phyloP scores from a whole-genome alignment of 30 jellyfish, hydroid and myxozoan species.

The Turritopsis dohrnii region DNA sequence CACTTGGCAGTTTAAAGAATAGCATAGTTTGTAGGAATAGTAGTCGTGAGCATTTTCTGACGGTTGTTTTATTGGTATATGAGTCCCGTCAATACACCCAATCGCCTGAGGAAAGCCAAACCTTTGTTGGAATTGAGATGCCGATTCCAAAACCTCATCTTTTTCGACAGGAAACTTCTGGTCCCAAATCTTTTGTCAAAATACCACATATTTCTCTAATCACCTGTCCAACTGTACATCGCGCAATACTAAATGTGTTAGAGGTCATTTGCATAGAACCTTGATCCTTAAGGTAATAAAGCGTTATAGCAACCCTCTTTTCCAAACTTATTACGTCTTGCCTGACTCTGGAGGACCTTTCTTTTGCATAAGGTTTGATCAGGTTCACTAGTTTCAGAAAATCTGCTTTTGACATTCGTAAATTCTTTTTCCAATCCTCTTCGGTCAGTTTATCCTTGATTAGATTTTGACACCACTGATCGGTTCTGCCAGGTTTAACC shows the following conservation, averaged over 20 bases:
- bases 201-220: neutral
- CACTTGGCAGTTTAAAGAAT: neutral
- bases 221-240: neutral
- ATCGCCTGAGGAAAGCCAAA: constrained; percentile 33
- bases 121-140: constrained; percentile 10
- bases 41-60: neutral
- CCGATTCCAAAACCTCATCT: constrained; percentile 38
- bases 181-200: neutral
- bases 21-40: neutral
- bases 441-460: neutral
- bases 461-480: neutral
- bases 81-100: neutral
- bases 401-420: neutral
- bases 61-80: neutral
- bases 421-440: neutral
- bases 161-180: constrained; percentile 23
- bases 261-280: neutral
- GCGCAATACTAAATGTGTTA: neutral
- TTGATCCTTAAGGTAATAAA: neutral
- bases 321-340: constrained; percentile 2
- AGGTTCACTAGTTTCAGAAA: neutral
- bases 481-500: neutral
- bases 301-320: neutral
- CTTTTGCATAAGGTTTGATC: constrained; percentile 1
- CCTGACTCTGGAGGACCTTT: neutral